Evolutionary conservation across 2,888 invertebrate species (phyloP), one percentile per base, ranked within the genome.

Genomic region (Hyppa rectilinea): DNA sequence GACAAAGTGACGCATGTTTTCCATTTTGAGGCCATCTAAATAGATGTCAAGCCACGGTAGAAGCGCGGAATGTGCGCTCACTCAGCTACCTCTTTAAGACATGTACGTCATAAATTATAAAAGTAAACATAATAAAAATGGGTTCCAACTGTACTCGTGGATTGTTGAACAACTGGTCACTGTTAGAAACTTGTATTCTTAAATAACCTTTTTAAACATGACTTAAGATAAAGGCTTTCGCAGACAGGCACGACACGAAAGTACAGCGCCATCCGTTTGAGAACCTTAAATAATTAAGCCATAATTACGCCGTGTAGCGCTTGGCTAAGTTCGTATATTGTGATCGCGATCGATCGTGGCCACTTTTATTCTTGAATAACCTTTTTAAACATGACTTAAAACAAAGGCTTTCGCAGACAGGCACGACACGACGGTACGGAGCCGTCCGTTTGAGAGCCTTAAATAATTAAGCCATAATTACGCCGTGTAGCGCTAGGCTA

Each of bases 181-280:
- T 49, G 36, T 26, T 55, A 59, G n/a, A n/a, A 58, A 76, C 62
- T 80, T 70, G 80, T 80, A 71, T 58, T 62, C 68, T 78, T 68
- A 40, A 45, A 68, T 52, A 58, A 58, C 60, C 75, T 65, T 62
- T 58, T 23, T 65, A 31, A 55, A 36, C 60, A 55, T 58, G 52
- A 38, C 58, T 65, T 45, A 23, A 29, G 58, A 64, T 65, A 43
- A 78, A 36, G n/a, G n/a, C n/a, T n/a, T n/a, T n/a, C n/a, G n/a
- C n/a, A n/a, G n/a, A n/a, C n/a, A n/a, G n/a, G n/a, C n/a, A n/a
- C n/a, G n/a, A n/a, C n/a, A n/a, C n/a, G n/a, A n/a, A n/a, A n/a
- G n/a, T n/a, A n/a, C n/a, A n/a, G n/a, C n/a, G n/a, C n/a, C n/a
- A n/a, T n/a, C n/a, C n/a, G n/a, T n/a, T n/a, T n/a, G n/a, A n/a